phyloP scores from a whole-genome alignment of 2,888 invertebrate genomes.

The Cephus rjabovi region DNA sequence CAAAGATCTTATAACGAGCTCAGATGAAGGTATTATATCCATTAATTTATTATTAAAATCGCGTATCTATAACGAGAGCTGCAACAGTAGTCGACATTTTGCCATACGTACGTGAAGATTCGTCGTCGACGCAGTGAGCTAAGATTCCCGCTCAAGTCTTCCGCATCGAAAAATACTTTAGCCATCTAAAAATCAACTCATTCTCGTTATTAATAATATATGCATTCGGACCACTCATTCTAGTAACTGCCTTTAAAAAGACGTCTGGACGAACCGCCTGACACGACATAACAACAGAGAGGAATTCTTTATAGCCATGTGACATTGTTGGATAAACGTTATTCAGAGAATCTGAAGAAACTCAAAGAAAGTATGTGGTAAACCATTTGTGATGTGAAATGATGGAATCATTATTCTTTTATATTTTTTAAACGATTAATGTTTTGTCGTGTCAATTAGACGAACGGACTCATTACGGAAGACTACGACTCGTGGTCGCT shows the following conservation, averaged over 20 bases:
- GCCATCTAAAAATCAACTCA: conserved; percentile 67
- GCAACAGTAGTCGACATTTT: conserved; percentile 61
- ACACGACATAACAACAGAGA: neutral
- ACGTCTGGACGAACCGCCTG: neutral
- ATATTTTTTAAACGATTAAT: conserved; percentile 4
- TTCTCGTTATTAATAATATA: conserved; percentile 65
- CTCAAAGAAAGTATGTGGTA: neutral
- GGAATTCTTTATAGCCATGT: neutral
- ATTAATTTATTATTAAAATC: neutral
- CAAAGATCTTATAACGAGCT: neutral
- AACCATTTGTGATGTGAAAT: neutral
- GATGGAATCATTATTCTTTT: neutral
- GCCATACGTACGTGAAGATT: conserved; percentile 63
- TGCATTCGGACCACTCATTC: conserved; percentile 64
- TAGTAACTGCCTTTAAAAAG: conserved; percentile 23
- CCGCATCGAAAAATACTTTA: conserved; percentile 64
- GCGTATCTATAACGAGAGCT: conserved; percentile 38
- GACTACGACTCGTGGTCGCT: conserved; percentile 52
- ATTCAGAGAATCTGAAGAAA: neutral
- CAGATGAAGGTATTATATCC: neutral
- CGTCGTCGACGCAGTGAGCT: conserved; percentile 58
- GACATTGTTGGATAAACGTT: neutral
- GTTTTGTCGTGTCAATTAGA: conserved; percentile 10
- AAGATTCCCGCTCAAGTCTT: conserved; percentile 61
- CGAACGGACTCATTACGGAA: conserved; percentile 23